phyloP scores from a whole-genome alignment of 2,113 vertebrate species.

The Halcyon senegalensis region DNA sequence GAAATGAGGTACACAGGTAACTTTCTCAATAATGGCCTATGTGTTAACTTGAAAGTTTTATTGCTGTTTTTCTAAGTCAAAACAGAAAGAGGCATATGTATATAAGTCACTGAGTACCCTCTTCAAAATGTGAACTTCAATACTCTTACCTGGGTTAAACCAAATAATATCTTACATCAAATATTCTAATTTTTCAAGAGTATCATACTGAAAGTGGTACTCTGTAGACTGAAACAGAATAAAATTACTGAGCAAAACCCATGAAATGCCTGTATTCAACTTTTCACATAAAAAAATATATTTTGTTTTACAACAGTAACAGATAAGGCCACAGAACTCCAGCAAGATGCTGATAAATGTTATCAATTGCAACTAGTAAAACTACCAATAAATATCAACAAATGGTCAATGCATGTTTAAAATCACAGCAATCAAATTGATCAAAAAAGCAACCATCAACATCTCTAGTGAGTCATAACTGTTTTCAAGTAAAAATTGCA shows the following conservation, averaged over 20 bases:
- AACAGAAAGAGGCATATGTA: not conserved
- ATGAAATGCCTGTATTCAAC: slow-evolving; percentile 46
- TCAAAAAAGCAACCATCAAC: slow-evolving; percentile 37
- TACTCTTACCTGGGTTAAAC: slow-evolving; percentile 23
- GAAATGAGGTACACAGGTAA: not conserved
- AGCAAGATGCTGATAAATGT: slow-evolving; percentile 44
- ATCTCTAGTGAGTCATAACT: slow-evolving; percentile 31
- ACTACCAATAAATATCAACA: slow-evolving; percentile 75
- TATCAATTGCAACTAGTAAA: slow-evolving; percentile 39
- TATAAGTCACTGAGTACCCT: slow-evolving; percentile 15
- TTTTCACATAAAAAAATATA: slow-evolving; percentile 72
- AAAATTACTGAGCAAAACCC: slow-evolving; percentile 45
- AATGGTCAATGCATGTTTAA: slow-evolving; percentile 33
- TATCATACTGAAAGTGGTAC: slow-evolving; percentile 10
- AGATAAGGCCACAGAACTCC: slow-evolving; percentile 75
- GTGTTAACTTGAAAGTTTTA: slow-evolving; percentile 1
- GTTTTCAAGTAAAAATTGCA: slow-evolving; percentile 75
- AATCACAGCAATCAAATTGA: slow-evolving; percentile 49
- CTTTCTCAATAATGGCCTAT: not conserved
- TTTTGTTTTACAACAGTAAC: slow-evolving; percentile 68
- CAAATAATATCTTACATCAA: not conserved
- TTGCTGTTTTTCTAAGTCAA: slow-evolving; percentile 3
- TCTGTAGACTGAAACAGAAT: slow-evolving; percentile 39
- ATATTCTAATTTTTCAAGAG: slow-evolving; percentile 8
- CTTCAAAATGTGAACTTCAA: not conserved